phyloP scores from a whole-genome alignment of 2,888 invertebrate genomes.

The Melinopterus prodromus region DNA sequence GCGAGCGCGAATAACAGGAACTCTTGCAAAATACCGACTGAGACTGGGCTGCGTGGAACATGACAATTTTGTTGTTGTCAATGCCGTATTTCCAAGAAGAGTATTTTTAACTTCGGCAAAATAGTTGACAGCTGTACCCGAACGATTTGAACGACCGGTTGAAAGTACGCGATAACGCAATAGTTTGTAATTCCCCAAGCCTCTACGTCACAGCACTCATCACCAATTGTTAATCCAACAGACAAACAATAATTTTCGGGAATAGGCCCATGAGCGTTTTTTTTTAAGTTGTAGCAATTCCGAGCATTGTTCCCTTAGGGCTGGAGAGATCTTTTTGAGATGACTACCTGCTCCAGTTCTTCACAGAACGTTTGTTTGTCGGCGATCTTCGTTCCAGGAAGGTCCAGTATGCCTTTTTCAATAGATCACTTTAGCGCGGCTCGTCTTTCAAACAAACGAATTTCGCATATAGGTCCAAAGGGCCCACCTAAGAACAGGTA shows the following conservation, averaged over 20 bases:
- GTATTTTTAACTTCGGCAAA: neutral
- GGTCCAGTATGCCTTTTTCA: neutral
- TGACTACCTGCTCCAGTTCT: neutral
- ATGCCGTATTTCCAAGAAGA: neutral
- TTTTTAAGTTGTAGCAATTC: neutral
- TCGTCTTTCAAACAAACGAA: neutral
- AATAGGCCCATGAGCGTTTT: neutral
- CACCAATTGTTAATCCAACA: neutral
- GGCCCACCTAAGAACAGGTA: neutral
- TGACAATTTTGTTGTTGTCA: neutral
- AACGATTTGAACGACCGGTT: neutral
- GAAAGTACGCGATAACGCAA: neutral
- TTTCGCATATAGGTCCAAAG: neutral
- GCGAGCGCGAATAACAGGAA: neutral
- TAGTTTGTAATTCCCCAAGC: conserved; percentile 5
- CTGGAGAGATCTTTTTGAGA: neutral
- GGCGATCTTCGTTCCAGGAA: conserved; percentile 9
- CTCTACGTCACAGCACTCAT: neutral
- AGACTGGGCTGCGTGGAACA: neutral
- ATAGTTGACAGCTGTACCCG: neutral
- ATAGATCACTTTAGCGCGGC: neutral
- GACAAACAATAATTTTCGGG: neutral
- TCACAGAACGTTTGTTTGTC: neutral
- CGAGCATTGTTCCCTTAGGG: neutral
- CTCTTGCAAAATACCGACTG: neutral